phyloP scores from a whole-genome alignment of 1,140 invertebrate species.

The Drosophila pruinosa region DNA sequence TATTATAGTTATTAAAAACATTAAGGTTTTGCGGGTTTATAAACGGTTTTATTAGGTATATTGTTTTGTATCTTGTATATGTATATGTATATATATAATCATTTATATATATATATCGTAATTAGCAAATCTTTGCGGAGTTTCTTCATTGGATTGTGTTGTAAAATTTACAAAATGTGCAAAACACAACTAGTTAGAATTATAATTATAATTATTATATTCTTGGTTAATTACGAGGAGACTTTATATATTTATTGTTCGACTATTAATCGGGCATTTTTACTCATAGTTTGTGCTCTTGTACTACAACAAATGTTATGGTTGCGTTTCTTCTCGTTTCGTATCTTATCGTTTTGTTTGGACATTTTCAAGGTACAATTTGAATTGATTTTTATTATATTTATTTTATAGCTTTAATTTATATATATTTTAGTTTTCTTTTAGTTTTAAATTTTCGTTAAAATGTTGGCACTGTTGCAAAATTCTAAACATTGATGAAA shows the following conservation, averaged over 20 bases:
- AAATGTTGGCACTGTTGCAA: slow-evolving; percentile 67
- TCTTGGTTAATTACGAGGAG: slow-evolving; percentile 42
- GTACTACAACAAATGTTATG: slow-evolving; percentile 32
- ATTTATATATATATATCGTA: slow-evolving; percentile 43
- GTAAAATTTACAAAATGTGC: slow-evolving; percentile 80
- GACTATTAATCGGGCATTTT: slow-evolving; percentile 46
- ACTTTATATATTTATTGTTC: slow-evolving; percentile 53
- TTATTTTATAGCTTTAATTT: slow-evolving; percentile 18
- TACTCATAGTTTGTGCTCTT: slow-evolving; percentile 35
- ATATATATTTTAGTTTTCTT: slow-evolving; percentile 17
- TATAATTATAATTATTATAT: slow-evolving; percentile 40
- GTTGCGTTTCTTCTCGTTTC: not conserved
- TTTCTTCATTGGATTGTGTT: slow-evolving; percentile 55
- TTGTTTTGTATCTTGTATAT: slow-evolving; percentile 54
- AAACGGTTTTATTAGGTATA: slow-evolving; percentile 77
- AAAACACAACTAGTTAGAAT: slow-evolving; percentile 74
- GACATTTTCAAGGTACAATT: slow-evolving; percentile 68
- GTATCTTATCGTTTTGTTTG: slow-evolving; percentile 17
- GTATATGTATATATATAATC: slow-evolving; percentile 36
- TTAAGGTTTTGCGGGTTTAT: slow-evolving; percentile 52
- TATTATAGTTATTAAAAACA: no score
- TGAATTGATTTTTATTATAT: slow-evolving; percentile 51
- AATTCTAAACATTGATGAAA: slow-evolving; percentile 73
- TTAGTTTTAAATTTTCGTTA: slow-evolving; percentile 13
- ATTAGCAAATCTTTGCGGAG: slow-evolving; percentile 50